These are phyloP conservation scores for Oscheius sp. DNA, from an alignment of 2,888 invertebrate genomes.

Conservation along the genomic window DNA sequence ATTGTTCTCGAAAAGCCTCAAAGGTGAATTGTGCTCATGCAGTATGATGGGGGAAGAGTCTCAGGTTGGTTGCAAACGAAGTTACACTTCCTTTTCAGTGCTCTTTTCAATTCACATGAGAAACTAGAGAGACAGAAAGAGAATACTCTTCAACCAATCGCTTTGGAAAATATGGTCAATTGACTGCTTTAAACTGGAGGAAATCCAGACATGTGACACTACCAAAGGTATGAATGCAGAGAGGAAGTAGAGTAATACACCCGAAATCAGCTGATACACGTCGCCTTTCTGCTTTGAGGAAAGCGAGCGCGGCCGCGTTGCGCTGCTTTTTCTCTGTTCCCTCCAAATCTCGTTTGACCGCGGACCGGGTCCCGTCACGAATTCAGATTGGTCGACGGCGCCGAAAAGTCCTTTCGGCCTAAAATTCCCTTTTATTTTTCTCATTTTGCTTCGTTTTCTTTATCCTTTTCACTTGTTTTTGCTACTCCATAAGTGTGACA, in stretches of 20 bases:
- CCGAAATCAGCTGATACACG: slow-evolving; percentile 28
- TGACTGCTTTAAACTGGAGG: too few relatives aligned
- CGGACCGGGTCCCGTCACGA: slow-evolving; percentile 10
- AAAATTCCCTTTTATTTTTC: background rate
- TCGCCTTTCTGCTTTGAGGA: slow-evolving; percentile 1
- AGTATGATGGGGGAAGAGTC: too few relatives aligned
- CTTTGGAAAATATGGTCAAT: too few relatives aligned
- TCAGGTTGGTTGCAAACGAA: too few relatives aligned
- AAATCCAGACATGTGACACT: too few relatives aligned
- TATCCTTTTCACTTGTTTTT: slow-evolving; percentile 1
- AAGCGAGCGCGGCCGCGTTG: background rate
- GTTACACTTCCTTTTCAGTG: too few relatives aligned
- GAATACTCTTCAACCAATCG: too few relatives aligned
- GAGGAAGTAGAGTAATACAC: background rate
- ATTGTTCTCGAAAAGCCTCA: too few relatives aligned
- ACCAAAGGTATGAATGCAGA: too few relatives aligned
- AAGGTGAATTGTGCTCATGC: too few relatives aligned
- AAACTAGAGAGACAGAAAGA: too few relatives aligned
- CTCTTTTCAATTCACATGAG: too few relatives aligned
- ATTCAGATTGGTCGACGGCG: background rate
- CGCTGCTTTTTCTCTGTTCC: background rate
- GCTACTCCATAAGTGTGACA: background rate
- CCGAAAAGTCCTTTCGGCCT: background rate
- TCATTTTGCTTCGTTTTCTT: background rate
- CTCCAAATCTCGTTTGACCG: background rate